These are phyloP conservation scores for Catagonus wagneri DNA, from an alignment of 2,113 vertebrate species.

Conservation along the genomic window DNA sequence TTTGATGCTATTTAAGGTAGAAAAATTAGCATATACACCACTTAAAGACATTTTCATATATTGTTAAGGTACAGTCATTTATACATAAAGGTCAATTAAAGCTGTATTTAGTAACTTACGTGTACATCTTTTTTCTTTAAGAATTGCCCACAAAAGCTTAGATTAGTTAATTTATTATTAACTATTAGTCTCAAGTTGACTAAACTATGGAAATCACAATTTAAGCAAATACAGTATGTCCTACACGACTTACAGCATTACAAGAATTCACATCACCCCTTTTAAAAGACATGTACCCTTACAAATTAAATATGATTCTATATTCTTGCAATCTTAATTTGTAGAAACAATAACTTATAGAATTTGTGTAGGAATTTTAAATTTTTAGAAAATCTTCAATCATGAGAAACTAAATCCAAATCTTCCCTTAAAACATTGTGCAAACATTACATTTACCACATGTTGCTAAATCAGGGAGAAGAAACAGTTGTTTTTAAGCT, in stretches of 20 bases:
- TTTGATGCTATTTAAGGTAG: background rate
- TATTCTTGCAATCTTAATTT: background rate
- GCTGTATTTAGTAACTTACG: slow-evolving; percentile 22
- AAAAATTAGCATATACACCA: background rate
- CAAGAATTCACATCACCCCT: background rate
- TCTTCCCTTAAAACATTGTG: background rate
- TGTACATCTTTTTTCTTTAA: background rate
- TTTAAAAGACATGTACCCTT: background rate
- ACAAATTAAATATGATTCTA: background rate
- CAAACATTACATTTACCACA: background rate
- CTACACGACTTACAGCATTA: background rate
- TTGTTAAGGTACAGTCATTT: background rate
- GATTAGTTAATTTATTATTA: background rate
- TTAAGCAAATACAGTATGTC: background rate
- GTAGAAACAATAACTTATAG: background rate
- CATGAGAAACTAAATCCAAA: slow-evolving; percentile 18
- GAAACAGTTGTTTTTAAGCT: background rate
- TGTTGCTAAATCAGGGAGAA: background rate
- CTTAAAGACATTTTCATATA: background rate
- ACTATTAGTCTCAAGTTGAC: background rate
- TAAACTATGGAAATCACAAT: background rate
- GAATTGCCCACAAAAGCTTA: background rate
- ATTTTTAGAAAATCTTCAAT: slow-evolving; percentile 1
- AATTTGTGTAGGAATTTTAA: background rate
- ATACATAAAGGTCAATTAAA: background rate